phyloP scores from a whole-genome alignment of 2,797 vertebrate genomes.

The Scyliorhinus canicula region DNA sequence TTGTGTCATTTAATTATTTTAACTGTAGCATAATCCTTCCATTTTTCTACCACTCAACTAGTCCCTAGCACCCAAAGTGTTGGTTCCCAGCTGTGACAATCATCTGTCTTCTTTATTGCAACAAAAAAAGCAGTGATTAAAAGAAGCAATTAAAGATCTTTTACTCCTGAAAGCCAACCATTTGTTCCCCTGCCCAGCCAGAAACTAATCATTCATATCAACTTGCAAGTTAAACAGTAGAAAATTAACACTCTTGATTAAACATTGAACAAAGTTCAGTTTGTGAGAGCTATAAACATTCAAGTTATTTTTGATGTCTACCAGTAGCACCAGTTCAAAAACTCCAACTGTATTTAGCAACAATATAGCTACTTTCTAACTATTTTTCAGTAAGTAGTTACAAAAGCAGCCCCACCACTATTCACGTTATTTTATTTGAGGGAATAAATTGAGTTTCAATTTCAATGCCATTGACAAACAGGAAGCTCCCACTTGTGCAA shows the following conservation, averaged over 20 bases:
- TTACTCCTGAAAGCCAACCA: neutral
- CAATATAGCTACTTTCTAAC: neutral
- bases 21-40: conserved; percentile 49
- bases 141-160: conserved; percentile 38
- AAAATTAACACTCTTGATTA: neutral
- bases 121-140: conserved; percentile 55
- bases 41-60: conserved; percentile 54
- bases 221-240: neutral
- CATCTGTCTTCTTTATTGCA: conserved; percentile 59
- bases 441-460: neutral
- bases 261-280: neutral
- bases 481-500: neutral
- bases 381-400: neutral
- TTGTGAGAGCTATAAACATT: neutral
- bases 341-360: neutral
- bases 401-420: neutral
- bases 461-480: neutral
- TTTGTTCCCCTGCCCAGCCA: neutral
- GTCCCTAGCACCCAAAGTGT: conserved; percentile 48
- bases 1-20: conserved; percentile 50
- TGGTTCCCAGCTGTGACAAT: conserved; percentile 49
- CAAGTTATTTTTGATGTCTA: neutral
- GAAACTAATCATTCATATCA: neutral
- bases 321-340: neutral
- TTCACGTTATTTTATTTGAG: neutral